Base-by-base conservation (phyloP, 2,113 vertebrate genomes). In the Candoia aspera region DNA sequence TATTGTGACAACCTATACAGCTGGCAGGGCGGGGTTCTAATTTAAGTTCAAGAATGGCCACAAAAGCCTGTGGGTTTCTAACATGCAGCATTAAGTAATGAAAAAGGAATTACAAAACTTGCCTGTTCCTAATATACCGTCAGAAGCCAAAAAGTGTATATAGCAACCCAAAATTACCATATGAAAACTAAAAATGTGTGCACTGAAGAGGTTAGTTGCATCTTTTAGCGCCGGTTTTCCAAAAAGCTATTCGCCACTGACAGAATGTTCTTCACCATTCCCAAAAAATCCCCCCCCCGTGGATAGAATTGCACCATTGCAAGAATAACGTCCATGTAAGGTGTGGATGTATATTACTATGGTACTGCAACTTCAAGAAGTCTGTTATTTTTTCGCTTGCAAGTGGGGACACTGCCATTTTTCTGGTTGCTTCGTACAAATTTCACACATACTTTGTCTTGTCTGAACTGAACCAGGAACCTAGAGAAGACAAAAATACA, bases 371-470 rank as follows among this genome's bases (percentile, higher is more conserved):
- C 99, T 97, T 99, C 99, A 60, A 99, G 98, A 92, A 99, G 98
- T 9, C 99, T 98, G 96, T 99, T 99, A 98, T 99, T 99, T 98
- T 99, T 99, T 96, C 99, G 98, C 94, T 99, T 99, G 98, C 99
- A 99, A 17, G 98, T 98, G 6, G 97, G 98, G 37, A 98, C 96
- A 93, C 97, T 99, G 96, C 99, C 98, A 0, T 99, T 99, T 94
- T 98, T 99, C 94, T 98, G 98, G 94, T 95, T 97, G 86, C 98
- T 98, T 95, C 98, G 99, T 95, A 99, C 97, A 96, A 99, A 99
- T 95, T 99, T 99, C 93, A 99, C 99, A 26, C 99, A 99, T 0
- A 99, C 99, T 98, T 99, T 99, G 96, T 99, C 99, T 90, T 99
- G 99, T 91, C 98, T 98, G 97, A 99, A 99, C 95, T 99, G 99